Evolutionary conservation across 1,140 invertebrate genomes (phyloP), one percentile per base, ranked within the genome.

Genomic region (Sweltsa coloradensis): DNA sequence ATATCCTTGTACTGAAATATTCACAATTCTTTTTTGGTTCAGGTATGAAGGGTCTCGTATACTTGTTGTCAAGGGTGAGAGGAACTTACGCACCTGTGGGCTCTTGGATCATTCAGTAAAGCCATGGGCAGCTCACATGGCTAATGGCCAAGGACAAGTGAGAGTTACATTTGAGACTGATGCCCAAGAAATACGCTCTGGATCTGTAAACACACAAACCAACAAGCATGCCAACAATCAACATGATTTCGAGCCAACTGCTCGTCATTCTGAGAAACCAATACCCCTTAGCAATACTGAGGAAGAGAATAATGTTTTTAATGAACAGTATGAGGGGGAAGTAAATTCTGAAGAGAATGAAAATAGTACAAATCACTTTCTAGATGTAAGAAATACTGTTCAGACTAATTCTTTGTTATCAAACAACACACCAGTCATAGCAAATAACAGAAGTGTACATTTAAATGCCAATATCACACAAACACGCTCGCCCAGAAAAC

Each of bases 31-130:
- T n/a, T n/a, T n/a, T n/a, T n/a, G n/a, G 21, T 44, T 47, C 40
- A 75, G 73, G 52, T 75, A 67, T 64, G 69, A 79, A 55, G 85
- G 85, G 45, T 79, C 83, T 7, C 76, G 81, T 44, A 78, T 89
- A 55, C 66, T 88, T 48, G 79, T 88, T 2, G 81, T 87, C 0
- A 80, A 83, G 69, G 85, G 81, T 3, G 79, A 83, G 50, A 75
- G 74, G 49, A 78, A 79, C 59, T 63, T 89, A 16, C 72, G 78
- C 49, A 84, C 82, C 4, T 89, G 85, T 65, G 83, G 79, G 2
- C 65, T 87, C 47, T 63, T 85, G 49, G 78, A 87, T 48, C 75
- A 79, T 51, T 26, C 14, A 22, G 24, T 53, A 81, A 79, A 57
- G 68, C 71, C 26, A 61, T 71, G 47, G 65, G 71, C 29, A 54